Evolutionary conservation across 2,888 invertebrate genomes (phyloP), one percentile per base, ranked within the genome.

Genomic region (Campoplex capitator): DNA sequence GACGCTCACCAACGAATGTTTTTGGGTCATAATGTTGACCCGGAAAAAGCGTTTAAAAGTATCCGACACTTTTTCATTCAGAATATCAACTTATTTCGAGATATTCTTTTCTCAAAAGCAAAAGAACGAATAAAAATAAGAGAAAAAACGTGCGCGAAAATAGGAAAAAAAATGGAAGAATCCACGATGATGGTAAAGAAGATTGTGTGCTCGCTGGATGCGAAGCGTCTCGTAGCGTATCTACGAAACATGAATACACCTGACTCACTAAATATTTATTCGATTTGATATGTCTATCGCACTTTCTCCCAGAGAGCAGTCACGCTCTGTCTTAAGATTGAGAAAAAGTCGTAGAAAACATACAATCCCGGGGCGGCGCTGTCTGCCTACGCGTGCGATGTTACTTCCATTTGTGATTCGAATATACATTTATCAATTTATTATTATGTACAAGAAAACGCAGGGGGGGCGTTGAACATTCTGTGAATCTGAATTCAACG

Each of bases 351-450:
- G n/a, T 42, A 71, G 82, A 77, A 80, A 83, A 88, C 82, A 86
- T 82, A 65, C 65, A 28, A 65, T 62, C 56, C 6, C 62, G n/a
- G 23, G 23, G 23, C 42, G 51, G 73, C 32, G 35, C 54, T 35
- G 42, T 54, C 85, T 73, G 78, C 16, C n/a, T 32, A 45, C 2
- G 48, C 51, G 42, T 54, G 23, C 23, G 70, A 70, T 78, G 28
- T 70, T 74, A 38, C 82, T 71, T 78, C 48, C 23, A n/a, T 76
- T 76, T 28, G 42, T 51, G 18, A 77, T 82, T 71, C 81, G 32
- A 73, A 71, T 77, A 77, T 82, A 54, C 74, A 74, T 87, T 75
- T 75, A 82, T 82, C 76, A 56, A 70, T 86, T 75, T 79, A 75
- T 79, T 65, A 48, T 79, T 65, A 48, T 70, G 71, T 54, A 65